Conservation (phyloP, 1,140 invertebrate species). For the Brachionus asplanchnoidis region DNA sequence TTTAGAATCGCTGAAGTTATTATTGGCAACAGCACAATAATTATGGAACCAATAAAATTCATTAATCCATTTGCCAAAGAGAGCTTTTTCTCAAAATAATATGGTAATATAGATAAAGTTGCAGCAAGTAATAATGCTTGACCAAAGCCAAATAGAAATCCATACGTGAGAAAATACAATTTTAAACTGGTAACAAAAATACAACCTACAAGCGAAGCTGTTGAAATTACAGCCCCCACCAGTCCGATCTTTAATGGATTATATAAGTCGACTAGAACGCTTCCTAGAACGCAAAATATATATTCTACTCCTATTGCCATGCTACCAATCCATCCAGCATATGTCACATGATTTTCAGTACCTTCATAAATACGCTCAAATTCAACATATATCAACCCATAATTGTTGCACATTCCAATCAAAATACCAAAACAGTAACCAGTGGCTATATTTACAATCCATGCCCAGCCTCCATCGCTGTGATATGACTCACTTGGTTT, state of each 20-base stretch:
- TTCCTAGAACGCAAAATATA: conserved; percentile 6
- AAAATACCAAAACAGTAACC: conserved; percentile 37
- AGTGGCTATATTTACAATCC: background rate
- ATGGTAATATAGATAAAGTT: background rate
- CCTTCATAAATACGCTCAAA: conserved; percentile 17
- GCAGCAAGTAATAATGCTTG: background rate
- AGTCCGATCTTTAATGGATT: conserved; percentile 15
- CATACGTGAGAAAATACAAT: conserved; percentile 25
- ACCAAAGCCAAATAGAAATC: conserved; percentile 29
- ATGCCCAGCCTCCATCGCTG: background rate
- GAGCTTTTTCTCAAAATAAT: conserved; percentile 28
- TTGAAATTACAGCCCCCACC: background rate
- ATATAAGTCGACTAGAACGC: conserved; percentile 2
- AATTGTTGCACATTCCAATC: conserved; percentile 27
- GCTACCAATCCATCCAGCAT: conserved; percentile 23
- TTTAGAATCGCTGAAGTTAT: background rate
- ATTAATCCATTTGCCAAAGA: conserved; percentile 32
- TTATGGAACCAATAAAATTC: conserved; percentile 21
- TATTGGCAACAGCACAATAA: conserved; percentile 23
- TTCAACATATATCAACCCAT: conserved; percentile 28
- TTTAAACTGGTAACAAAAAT: background rate
- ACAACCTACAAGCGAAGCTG: background rate
- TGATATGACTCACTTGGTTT: conserved; percentile 38
- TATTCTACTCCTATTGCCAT: background rate
- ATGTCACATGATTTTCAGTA: conserved; percentile 36